Evolutionary conservation across 1,140 invertebrate species (phyloP).

Genomic region (Venturia canescens): DNA sequence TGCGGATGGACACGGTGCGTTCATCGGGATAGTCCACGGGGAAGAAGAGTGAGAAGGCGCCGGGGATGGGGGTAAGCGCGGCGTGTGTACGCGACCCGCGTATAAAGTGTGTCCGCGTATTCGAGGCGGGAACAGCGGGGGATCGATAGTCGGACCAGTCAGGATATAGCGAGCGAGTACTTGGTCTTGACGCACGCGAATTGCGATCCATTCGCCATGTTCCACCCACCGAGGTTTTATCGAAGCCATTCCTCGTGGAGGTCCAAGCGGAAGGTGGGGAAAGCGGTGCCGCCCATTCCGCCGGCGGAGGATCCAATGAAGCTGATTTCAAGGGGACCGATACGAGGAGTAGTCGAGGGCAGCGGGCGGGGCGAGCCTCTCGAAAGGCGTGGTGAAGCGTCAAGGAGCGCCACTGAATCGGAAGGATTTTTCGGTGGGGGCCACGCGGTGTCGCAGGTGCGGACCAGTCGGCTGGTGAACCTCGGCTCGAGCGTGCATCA

Average conservation of each 20-base stretch:
- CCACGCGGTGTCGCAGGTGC: constrained; percentile 49
- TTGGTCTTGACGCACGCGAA: background rate
- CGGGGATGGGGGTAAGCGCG: background rate
- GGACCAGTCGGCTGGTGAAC: constrained; percentile 51
- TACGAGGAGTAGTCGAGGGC: background rate
- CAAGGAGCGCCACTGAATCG: background rate
- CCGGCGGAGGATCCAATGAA: constrained; percentile 43
- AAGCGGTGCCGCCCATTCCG: constrained; percentile 59
- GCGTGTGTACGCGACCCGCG: background rate
- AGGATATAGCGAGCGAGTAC: background rate
- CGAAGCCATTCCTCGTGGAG: constrained; percentile 73
- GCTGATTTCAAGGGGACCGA: too few species aligned
- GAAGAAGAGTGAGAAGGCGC: too few species aligned
- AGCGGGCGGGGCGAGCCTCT: constrained; percentile 51
- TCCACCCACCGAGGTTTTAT: constrained; percentile 41
- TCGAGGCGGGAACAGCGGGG: background rate
- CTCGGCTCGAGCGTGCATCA: constrained; percentile 45
- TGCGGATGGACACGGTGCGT: too few species aligned
- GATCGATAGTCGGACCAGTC: constrained; percentile 16
- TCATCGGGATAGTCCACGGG: too few species aligned
- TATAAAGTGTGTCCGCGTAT: background rate
- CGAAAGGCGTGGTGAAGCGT: constrained; percentile 57
- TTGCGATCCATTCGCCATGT: constrained; percentile 10
- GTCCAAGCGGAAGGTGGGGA: constrained; percentile 52
- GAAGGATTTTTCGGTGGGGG: constrained; percentile 33